phyloP scores from a whole-genome alignment of 2,113 vertebrate species.

The Rhinichthys klamathensis region DNA sequence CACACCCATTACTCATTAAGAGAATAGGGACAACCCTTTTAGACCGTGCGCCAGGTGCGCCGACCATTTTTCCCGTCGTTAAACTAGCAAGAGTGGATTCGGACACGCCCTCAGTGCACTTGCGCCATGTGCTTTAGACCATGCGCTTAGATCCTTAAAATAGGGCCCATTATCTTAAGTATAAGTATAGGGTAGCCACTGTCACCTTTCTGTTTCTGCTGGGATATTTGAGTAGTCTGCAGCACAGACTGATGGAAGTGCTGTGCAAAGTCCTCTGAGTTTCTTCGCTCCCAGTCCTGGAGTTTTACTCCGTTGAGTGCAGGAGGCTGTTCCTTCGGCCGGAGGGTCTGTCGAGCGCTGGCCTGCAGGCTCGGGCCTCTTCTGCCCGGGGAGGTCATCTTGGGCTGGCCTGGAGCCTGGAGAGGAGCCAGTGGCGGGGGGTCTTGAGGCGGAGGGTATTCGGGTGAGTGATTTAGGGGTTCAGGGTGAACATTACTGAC shows the following conservation, averaged over 20 bases:
- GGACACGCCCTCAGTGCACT: no score
- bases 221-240: constrained; percentile 94
- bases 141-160: no score
- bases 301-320: constrained; percentile 87
- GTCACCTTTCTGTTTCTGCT: constrained; percentile 96
- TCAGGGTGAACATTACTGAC: constrained; percentile 76
- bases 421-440: constrained; percentile 65
- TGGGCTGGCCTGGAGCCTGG: constrained; percentile 81
- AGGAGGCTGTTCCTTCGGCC: constrained; percentile 84
- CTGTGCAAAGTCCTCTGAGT: constrained; percentile 94
- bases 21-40: no score
- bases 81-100: no score
- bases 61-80: no score
- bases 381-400: constrained; percentile 78
- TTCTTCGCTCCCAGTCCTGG: constrained; percentile 92
- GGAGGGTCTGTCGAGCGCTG: constrained; percentile 79
- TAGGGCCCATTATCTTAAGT: not conserved
- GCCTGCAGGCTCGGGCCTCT: constrained; percentile 86
- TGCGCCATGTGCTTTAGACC: no score
- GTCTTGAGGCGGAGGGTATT: constrained; percentile 77
- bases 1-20: no score
- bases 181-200: not conserved
- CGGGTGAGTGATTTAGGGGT: constrained; percentile 75
- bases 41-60: no score
- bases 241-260: constrained; percentile 97